A percentile compares a stretch with the other conserved stretches of the same genome.
phyloP scores from a whole-genome alignment of 2,113 vertebrate species.

The Sialia sialis region DNA sequence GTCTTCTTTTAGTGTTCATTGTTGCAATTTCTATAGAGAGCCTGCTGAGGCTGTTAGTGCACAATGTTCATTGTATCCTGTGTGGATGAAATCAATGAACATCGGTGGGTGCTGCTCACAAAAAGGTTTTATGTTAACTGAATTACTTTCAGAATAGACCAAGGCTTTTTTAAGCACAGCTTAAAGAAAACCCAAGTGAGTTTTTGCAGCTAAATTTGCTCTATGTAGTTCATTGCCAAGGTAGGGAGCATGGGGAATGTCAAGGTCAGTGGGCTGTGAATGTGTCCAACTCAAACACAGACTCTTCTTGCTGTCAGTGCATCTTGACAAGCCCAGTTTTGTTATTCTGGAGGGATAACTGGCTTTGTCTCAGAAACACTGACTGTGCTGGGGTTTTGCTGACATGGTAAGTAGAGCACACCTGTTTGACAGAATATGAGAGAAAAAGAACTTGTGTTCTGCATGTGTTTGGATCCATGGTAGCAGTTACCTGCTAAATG shows the following conservation, averaged over 20 bases:
- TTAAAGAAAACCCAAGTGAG: not conserved
- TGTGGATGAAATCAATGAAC: not conserved
- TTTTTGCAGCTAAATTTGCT: not conserved
- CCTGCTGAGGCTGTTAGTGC: not conserved
- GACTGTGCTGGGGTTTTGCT: not conserved
- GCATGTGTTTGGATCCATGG: not conserved
- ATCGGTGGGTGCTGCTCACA: not conserved
- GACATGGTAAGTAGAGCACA: not conserved
- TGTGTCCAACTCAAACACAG: not conserved
- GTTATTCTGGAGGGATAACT: not conserved
- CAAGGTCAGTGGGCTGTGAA: not conserved
- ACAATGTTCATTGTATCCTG: not conserved
- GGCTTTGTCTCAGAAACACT: constrained; percentile 36
- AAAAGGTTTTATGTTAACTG: not conserved
- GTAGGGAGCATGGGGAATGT: not conserved
- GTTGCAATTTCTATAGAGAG: not conserved
- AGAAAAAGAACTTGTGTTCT: not conserved
- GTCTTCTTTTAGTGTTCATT: not conserved
- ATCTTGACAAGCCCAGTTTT: constrained; percentile 8
- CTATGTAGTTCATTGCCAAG: not conserved
- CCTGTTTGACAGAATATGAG: not conserved
- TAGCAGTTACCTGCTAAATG: not conserved
- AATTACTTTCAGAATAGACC: not conserved
- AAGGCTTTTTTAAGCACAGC: not conserved
- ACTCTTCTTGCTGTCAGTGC: not conserved